Evolutionary conservation across 2,888 invertebrate species (phyloP), one percentile per base, ranked within the genome.

Genomic region (Criorhina ranunculi): DNA sequence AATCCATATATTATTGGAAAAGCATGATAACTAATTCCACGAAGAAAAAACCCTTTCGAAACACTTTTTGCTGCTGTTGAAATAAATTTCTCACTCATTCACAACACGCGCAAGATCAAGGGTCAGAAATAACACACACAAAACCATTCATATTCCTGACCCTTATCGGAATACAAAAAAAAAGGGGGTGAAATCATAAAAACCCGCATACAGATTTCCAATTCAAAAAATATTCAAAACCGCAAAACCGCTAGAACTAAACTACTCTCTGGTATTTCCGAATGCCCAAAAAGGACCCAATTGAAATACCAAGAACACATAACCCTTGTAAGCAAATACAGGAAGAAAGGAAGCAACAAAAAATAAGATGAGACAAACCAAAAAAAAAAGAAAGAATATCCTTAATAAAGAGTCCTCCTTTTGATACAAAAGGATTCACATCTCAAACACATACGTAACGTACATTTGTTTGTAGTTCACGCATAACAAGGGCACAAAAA

Each of bases 131-230:
- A 66, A 81, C 44, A 70, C 66, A 66, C 15, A n/a, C 70, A 49
- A 70, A 42, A 64, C n/a, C 69, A 70, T 81, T 77, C 70, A 81
- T 59, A 81, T 64, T 81, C 42, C 77, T 77, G 77, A 77, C 77
- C 81, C 81, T 69, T 57, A 51, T 76, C 37, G 15, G 0, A 40
- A 33, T 9, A 24, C 11, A 40, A 31, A 37, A 57, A 53, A 53
- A 46, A 17, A 19, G 57, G 7, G 40, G n/a, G 35, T 57, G 62
- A 62, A 76, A 81, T 76, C 69, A 81, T 76, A 81, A 76, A 51
- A 75, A 55, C 69, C 49, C 49, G 44, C 70, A 70, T 59, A 67
- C 40, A 42, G 70, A 70, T 70, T 64, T 59, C 44, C 62, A 69
- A 70, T 76, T 70, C 12, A 62, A 49, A 62, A 55, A 62, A 67